Evolutionary conservation across 1,140 invertebrate genomes (phyloP).

Genomic region (Triops longicaudatus): DNA sequence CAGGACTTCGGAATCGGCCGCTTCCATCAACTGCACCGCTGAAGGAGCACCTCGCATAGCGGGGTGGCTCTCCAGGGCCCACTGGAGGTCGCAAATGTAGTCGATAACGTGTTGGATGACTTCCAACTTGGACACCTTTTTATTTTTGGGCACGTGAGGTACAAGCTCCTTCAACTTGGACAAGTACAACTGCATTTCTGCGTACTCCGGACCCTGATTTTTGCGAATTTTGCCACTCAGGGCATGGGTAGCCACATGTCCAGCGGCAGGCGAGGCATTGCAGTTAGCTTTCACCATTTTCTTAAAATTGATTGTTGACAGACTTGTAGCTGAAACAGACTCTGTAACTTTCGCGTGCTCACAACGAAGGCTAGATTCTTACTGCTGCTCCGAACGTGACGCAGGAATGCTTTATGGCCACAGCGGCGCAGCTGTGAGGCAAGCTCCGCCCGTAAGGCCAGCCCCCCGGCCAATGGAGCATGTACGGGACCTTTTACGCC

Average conservation of each 20-base stretch:
- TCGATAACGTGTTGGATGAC: slow-evolving; percentile 94
- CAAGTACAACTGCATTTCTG: slow-evolving; percentile 86
- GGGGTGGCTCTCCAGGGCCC: slow-evolving; percentile 62
- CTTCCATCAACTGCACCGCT: not conserved
- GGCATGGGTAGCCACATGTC: not conserved
- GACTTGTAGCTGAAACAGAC: not conserved
- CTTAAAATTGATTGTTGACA: not conserved
- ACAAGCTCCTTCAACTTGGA: slow-evolving; percentile 69
- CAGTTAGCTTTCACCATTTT: slow-evolving; percentile 12
- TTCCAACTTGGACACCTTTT: slow-evolving; percentile 67
- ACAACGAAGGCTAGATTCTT: not conserved
- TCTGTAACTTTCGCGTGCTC: not conserved
- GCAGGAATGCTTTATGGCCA: not conserved
- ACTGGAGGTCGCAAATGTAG: slow-evolving; percentile 89
- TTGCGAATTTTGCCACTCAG: not conserved
- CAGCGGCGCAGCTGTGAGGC: not conserved
- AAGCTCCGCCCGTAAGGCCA: not conserved
- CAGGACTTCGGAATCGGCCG: slow-evolving; percentile 6
- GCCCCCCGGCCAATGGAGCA: too few species aligned
- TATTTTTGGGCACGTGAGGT: slow-evolving; percentile 29
- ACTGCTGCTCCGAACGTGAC: not conserved
- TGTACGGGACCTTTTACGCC: too few species aligned
- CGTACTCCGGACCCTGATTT: slow-evolving; percentile 60
- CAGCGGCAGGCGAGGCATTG: not conserved
- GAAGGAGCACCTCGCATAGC: not conserved